Conservation (phyloP, 2,888 invertebrate species). For the Vanessa cardui region DNA sequence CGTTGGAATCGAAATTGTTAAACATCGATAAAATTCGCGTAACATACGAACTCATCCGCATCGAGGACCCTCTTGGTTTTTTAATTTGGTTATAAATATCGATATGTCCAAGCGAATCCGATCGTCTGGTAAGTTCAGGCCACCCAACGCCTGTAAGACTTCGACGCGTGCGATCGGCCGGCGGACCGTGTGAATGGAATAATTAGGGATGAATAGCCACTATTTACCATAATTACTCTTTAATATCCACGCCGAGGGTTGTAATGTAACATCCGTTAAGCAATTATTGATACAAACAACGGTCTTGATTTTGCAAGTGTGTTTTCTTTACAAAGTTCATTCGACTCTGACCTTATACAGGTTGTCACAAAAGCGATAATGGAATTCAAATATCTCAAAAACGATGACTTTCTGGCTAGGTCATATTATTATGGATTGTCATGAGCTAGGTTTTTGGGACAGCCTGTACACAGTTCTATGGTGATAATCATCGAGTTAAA, state of each 20-base stretch:
- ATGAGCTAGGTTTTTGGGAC: too few species aligned
- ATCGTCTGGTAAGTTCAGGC: conserved; percentile 46
- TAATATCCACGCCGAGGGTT: neutral
- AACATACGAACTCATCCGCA: too few species aligned
- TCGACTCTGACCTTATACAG: too few species aligned
- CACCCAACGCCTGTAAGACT: conserved; percentile 44
- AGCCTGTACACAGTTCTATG: too few species aligned
- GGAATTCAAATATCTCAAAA: too few species aligned
- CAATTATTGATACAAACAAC: conserved; percentile 6
- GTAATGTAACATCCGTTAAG: neutral
- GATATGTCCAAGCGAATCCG: neutral
- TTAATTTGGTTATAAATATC: neutral
- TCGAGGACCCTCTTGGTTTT: too few species aligned
- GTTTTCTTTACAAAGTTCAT: too few species aligned
- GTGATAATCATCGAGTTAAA: neutral
- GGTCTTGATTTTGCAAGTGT: neutral
- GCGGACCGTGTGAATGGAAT: conserved; percentile 35
- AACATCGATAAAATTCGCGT: too few species aligned
- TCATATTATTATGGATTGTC: too few species aligned
- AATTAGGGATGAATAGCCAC: conserved; percentile 26
- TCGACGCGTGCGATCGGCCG: conserved; percentile 34
- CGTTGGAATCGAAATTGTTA: too few species aligned
- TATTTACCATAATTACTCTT: conserved; percentile 9
- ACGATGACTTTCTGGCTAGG: too few species aligned
- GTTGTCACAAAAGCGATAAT: neutral